These are phyloP conservation scores for Oxycera nigricornis DNA, from an alignment of 2,888 invertebrate genomes.

Conservation along the genomic window DNA sequence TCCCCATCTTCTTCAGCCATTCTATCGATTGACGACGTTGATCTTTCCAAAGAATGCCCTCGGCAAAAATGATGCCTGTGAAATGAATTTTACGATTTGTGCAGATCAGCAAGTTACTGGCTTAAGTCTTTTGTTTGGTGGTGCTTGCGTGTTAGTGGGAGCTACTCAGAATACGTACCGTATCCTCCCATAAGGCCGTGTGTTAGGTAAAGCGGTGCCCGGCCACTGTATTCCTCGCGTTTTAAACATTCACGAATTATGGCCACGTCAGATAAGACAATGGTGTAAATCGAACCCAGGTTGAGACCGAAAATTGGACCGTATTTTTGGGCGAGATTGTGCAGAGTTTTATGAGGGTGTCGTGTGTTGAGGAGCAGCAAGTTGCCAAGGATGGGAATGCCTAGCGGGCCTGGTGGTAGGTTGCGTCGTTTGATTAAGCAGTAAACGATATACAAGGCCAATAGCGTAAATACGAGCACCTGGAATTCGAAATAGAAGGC, in stretches of 20 bases:
- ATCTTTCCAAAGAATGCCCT: conserved; percentile 82
- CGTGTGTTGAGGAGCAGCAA: conserved; percentile 74
- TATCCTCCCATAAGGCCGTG: conserved; percentile 88
- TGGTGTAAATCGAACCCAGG: conserved; percentile 78
- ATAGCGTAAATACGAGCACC: background rate
- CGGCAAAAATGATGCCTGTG: conserved; percentile 82
- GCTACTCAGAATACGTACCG: conserved; percentile 67
- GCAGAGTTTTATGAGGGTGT: conserved; percentile 76
- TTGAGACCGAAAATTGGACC: conserved; percentile 77
- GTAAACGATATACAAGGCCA: background rate
- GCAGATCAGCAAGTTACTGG: conserved; percentile 27
- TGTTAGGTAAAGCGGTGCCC: conserved; percentile 81
- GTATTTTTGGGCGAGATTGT: conserved; percentile 70
- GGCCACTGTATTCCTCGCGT: conserved; percentile 74
- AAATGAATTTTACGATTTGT: conserved; percentile 39
- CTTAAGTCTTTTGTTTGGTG: conserved; percentile 38
- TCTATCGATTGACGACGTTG: conserved; percentile 76
- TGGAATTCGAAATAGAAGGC: conserved; percentile 1
- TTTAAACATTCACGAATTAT: conserved; percentile 76
- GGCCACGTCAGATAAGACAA: conserved; percentile 78
- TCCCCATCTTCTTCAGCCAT: conserved; percentile 78
- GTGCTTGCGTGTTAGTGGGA: background rate
- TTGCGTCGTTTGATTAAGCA: background rate
- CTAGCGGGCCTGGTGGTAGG: conserved; percentile 78
- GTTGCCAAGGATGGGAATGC: conserved; percentile 80